Evolutionary conservation across 1,140 invertebrate species (phyloP), one percentile per base, ranked within the genome.

Genomic region (Drosophila ercepeae): DNA sequence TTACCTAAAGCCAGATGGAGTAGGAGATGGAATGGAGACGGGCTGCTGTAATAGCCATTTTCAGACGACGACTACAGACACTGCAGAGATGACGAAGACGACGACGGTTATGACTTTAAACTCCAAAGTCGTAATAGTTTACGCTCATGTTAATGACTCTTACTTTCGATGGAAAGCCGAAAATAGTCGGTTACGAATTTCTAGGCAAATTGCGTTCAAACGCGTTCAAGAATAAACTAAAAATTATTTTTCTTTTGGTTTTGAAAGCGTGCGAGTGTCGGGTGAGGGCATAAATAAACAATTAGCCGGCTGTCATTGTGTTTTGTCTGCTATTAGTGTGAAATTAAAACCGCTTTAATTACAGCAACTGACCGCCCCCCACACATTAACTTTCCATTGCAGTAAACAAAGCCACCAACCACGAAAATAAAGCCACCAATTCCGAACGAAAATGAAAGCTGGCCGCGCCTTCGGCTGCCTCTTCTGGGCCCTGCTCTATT

Each of bases 401-500:
- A 70, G 73, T 45, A 67, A 44, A 25, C 32, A 50, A 49, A 68
- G 29, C 64, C 70, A 23, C 46, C 14, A 69, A 45, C 64, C 70
- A 23, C 46, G 18, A 69, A 45, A 65, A 52, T 29, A 55, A 41
- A 65, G 65, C 74, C 41, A 25, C 39, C 6, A 42, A 42, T 42
- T 42, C 39, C 39, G 16, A 53, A 39, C 25, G 42, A 88, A 88
- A 88, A 90, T 90, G 89, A 89, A 88, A 82, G 73, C 75, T 52
- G 54, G 65, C 39, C 54, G 73, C 52, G 76, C 73, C 46, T 69
- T 88, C 11, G 52, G 73, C 16, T 88, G 75, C 67, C 79, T 89
- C 42, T 88, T 77, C 64, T 90, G 83, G 89, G 84, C 89, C 32
- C 49, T 79, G 25, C 75, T 90, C 54, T 89, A 86, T 58, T 90